Conservation (phyloP, 2,888 invertebrate genomes). For the Caenorhabditis angaria region DNA sequence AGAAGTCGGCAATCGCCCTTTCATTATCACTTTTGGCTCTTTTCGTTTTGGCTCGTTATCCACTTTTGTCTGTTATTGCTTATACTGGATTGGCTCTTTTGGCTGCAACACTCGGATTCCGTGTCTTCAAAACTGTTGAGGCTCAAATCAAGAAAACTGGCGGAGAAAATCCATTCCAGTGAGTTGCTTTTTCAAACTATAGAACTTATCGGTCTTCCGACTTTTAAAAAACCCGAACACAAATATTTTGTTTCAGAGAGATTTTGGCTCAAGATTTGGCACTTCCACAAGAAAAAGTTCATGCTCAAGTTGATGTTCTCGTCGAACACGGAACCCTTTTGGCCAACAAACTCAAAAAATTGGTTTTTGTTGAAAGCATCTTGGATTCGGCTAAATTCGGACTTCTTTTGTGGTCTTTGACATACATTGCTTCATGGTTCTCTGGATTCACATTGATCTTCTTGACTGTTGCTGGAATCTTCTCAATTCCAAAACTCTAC, state of each 20-base stretch:
- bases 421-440: constrained; percentile 97
- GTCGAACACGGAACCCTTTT: constrained; percentile 88
- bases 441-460: constrained; percentile 98
- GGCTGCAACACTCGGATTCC: constrained; percentile 88
- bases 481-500: constrained; percentile 70
- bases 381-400: constrained; percentile 87
- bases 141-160: constrained; percentile 82
- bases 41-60: constrained; percentile 83
- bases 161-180: constrained; percentile 98
- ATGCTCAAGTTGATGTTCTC: constrained; percentile 85
- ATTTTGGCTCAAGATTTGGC: constrained; percentile 87
- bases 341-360: constrained; percentile 84
- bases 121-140: constrained; percentile 73
- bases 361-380: constrained; percentile 95
- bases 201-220: background rate
- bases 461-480: constrained; percentile 76
- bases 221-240: constrained; percentile 1
- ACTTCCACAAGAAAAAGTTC: constrained; percentile 89
- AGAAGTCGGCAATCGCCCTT: constrained; percentile 91
- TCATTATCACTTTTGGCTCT: constrained; percentile 88
- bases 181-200: constrained; percentile 73
- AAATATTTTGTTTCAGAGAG: constrained; percentile 59
- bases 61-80: constrained; percentile 80
- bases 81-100: constrained; percentile 88
- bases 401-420: constrained; percentile 92